Base-by-base conservation (phyloP, 2,113 vertebrate genomes). In the Hydrolagus affinis region DNA sequence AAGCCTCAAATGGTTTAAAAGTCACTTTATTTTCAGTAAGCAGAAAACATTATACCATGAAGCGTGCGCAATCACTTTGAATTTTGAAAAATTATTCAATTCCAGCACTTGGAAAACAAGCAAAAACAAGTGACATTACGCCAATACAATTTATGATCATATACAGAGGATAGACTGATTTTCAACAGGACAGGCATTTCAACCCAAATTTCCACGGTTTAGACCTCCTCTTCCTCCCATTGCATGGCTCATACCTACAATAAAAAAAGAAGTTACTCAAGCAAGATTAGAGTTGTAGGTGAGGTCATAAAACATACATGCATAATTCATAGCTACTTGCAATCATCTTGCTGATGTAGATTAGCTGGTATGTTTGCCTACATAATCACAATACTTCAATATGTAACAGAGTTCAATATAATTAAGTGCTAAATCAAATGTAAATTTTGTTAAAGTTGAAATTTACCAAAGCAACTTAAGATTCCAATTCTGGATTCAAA, bases 211-310 rank as follows among this genome's bases (percentile, higher is more conserved):
- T 92, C 93, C 96, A 93, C 97, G 94, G 86, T 96, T 94, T 85
- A 97, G 94, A 87, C 96, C 91, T 91, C 96, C 91, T 95, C 96
- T 92, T 89, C 93, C 91, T 91, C 94, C 91, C 91, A 95, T 90
- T 86, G 93, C 90, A 88, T 93, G 91, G 89, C 93, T 92, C 85
- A 94, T 89, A 92, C 95, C 95, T 95, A 87, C 60, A 87, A 87
- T 78, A 44, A 77, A 62, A 14, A 77, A 85, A 86, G 69, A 75
- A 44, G 44, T 44, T 44, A 73, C 60, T 30, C 2, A 56, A 57
- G 12, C 56, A 68, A 83, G 19, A 32, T 9, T 30, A 23, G 25
- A 66, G 2, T 21, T 83, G 0, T 32, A 15, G 44, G 44, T 44
- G 6, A 44, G 44, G 44, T 44, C 44, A 44, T 44, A 44, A 44